A percentile compares a stretch with the other conserved stretches of the same genome.
phyloP scores from a whole-genome alignment of 2,113 vertebrate species.

The Phylloscopus trochiloides region DNA sequence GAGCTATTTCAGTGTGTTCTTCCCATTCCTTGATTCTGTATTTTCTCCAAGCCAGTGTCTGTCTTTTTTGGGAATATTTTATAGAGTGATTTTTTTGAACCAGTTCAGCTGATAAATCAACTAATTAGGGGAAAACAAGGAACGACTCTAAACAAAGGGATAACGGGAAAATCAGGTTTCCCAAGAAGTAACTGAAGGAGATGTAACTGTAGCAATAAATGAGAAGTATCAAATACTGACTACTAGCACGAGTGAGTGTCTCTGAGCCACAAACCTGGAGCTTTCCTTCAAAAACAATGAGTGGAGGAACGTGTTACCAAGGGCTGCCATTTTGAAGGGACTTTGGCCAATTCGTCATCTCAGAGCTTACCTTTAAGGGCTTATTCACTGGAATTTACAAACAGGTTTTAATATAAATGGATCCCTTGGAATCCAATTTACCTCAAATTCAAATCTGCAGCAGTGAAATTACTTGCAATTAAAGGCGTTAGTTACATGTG shows the following conservation, averaged over 20 bases:
- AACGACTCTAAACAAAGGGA: not conserved
- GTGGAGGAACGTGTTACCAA: not conserved
- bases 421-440: not conserved
- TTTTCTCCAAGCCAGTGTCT: not conserved
- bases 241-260: not conserved
- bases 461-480: not conserved
- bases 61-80: not conserved
- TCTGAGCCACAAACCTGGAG: not conserved
- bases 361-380: not conserved
- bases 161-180: not conserved
- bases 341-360: not conserved
- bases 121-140: not conserved
- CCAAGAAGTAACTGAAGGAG: not conserved
- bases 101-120: not conserved
- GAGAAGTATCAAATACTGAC: not conserved
- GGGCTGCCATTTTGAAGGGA: not conserved
- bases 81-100: not conserved
- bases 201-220: rapidly evolving
- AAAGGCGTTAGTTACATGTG: not conserved
- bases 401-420: not conserved
- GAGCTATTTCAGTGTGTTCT: not conserved
- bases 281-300: not conserved
- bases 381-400: not conserved
- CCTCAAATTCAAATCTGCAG: not conserved
- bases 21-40: not conserved